Evolutionary conservation across 92 coral and sea anemone species (phyloP).

Genomic region (Phymanthus crucifer): DNA sequence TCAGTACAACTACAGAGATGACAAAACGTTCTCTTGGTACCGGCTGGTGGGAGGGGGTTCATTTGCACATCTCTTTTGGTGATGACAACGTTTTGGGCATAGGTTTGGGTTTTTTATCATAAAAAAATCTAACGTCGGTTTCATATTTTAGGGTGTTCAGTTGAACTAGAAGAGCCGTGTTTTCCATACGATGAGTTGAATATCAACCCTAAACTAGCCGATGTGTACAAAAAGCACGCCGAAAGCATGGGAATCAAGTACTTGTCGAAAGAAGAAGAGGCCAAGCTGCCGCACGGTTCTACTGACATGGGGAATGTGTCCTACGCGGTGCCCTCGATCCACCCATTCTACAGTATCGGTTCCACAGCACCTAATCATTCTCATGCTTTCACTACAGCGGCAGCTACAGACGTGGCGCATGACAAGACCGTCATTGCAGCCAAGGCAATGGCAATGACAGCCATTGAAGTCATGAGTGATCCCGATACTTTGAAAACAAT

Average conservation of each 20-base stretch:
- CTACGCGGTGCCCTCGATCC: constrained; percentile 69
- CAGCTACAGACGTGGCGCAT: constrained; percentile 62
- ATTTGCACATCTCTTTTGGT: neutral
- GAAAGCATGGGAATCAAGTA: constrained; percentile 70
- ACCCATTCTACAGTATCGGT: constrained; percentile 58
- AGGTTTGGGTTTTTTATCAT: too few species aligned
- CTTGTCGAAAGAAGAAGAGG: constrained; percentile 20
- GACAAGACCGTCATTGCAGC: constrained; percentile 75
- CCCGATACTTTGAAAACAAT: constrained; percentile 45
- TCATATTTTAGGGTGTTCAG: constrained; percentile 69
- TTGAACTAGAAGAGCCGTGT: constrained; percentile 43
- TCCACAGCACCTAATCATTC: constrained; percentile 77
- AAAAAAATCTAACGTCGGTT: too few species aligned
- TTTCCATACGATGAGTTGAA: constrained; percentile 52
- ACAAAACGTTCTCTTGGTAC: too few species aligned
- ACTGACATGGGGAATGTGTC: constrained; percentile 95
- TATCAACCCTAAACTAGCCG: constrained; percentile 68
- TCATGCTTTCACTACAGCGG: constrained; percentile 76
- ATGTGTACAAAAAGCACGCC: constrained; percentile 74
- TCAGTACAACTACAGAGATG: too few species aligned
- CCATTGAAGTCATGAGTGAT: constrained; percentile 67
- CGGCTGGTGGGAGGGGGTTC: too few species aligned
- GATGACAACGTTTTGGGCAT: too few species aligned
- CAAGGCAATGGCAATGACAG: constrained; percentile 83
- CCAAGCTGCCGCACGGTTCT: constrained; percentile 22